Conservation (phyloP, 2,797 vertebrate genomes). For the Squalus acanthias region DNA sequence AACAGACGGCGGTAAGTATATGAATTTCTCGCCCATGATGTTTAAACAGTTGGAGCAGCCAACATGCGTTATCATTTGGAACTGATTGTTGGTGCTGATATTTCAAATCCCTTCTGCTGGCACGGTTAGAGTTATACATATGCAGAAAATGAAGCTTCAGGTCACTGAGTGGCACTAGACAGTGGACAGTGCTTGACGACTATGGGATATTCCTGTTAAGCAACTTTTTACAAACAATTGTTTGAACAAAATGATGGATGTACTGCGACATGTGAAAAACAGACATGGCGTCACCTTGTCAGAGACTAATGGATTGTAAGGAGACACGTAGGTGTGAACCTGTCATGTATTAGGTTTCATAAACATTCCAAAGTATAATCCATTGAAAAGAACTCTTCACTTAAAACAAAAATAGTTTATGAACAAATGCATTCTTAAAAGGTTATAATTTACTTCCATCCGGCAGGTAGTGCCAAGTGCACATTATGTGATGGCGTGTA, state of each 20-base stretch:
- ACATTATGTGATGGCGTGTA: not conserved
- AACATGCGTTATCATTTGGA: not conserved
- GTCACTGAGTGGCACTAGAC: not conserved
- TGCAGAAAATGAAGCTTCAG: not conserved
- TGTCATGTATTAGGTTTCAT: constrained; percentile 15
- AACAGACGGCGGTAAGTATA: no score
- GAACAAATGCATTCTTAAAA: not conserved
- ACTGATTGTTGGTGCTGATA: not conserved
- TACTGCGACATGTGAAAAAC: not conserved
- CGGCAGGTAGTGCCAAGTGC: not conserved
- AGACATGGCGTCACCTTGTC: not conserved
- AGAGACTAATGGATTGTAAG: not conserved
- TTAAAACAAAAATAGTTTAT: not conserved
- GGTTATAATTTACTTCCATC: not conserved
- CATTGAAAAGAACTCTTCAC: not conserved
- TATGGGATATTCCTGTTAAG: not conserved
- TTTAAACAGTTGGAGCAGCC: not conserved
- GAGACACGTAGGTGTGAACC: not conserved
- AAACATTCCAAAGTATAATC: constrained; percentile 13
- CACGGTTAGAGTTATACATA: not conserved
- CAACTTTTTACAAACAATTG: not conserved
- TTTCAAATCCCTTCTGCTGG: not conserved
- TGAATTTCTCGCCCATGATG: not conserved
- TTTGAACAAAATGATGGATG: not conserved
- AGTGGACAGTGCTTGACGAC: not conserved